Percentiles rank a stretch among this genome's conserved stretches.
Evolutionary conservation across 2,797 vertebrate species (phyloP).

Genomic region (Syncerus caffer): DNA sequence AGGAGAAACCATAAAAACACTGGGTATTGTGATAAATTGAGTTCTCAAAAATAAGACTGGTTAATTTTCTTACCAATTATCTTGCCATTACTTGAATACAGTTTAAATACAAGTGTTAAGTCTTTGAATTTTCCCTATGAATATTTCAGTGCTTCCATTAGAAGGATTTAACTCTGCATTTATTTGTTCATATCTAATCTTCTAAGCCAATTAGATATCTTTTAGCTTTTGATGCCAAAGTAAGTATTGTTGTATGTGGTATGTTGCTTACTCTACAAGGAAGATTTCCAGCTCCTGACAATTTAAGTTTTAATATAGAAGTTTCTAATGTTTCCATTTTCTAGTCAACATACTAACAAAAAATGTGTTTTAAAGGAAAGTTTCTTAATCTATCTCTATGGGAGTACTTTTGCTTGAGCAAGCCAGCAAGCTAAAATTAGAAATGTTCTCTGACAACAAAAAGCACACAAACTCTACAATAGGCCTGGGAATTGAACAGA

Average conservation of each 20-base stretch:
- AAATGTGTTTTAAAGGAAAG: not conserved
- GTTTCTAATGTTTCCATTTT: constrained; percentile 1
- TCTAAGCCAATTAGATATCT: constrained; percentile 56
- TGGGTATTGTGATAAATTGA: not conserved
- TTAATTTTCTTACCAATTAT: constrained; percentile 35
- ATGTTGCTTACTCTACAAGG: not conserved
- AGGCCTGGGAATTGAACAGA: not conserved
- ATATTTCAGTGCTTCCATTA: not conserved
- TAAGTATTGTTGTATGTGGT: not conserved
- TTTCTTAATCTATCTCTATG: not conserved
- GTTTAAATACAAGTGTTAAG: constrained; percentile 23
- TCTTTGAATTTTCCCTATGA: not conserved
- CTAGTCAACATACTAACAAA: not conserved
- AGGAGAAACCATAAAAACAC: constrained; percentile 5
- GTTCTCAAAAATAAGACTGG: not conserved
- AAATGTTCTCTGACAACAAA: not conserved
- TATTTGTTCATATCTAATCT: not conserved
- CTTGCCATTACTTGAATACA: not conserved
- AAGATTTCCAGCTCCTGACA: constrained; percentile 12
- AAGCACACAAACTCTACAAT: not conserved
- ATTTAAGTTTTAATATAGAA: constrained; percentile 38
- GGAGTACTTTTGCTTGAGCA: not conserved
- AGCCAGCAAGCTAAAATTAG: not conserved
- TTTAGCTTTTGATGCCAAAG: constrained; percentile 16
- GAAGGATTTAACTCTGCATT: constrained; percentile 9